Percentiles rank a stretch among this genome's conserved stretches.
Conservation (phyloP, 2,888 invertebrate species). For the Ophraella communa region DNA sequence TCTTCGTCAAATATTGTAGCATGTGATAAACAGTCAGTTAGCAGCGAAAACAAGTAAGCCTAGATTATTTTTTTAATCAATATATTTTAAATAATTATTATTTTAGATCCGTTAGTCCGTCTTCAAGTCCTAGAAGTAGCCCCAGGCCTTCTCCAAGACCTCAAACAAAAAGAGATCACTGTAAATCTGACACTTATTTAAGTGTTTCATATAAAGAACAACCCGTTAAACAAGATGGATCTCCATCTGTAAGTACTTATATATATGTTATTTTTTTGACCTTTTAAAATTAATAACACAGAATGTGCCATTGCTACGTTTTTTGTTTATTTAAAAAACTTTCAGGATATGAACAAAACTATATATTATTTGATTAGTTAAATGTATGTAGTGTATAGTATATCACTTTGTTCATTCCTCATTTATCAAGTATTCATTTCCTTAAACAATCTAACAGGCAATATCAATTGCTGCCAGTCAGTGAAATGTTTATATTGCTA, state of each 20-base stretch:
- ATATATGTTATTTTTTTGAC: neutral
- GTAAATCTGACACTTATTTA: constrained; percentile 49
- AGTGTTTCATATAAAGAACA: constrained; percentile 47
- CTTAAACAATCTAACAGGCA: too few species aligned
- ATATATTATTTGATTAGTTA: too few species aligned
- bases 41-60: constrained; percentile 35
- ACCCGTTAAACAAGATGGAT: constrained; percentile 44
- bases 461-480: too few species aligned
- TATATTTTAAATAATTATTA: constrained; percentile 4
- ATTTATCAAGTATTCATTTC: too few species aligned
- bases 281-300: too few species aligned
- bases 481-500: too few species aligned
- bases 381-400: too few species aligned
- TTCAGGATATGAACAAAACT: too few species aligned
- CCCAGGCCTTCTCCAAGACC: constrained; percentile 64
- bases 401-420: too few species aligned
- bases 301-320: too few species aligned
- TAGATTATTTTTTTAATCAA: constrained; percentile 1
- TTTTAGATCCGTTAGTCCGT: constrained; percentile 55
- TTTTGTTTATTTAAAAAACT: too few species aligned
- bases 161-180: constrained; percentile 53
- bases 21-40: constrained; percentile 41
- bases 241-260: constrained; percentile 47
- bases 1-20: constrained; percentile 43
- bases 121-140: constrained; percentile 61